These are phyloP conservation scores for Tineola bisselliella DNA, from an alignment of 2,888 invertebrate genomes.

Conservation along the genomic window DNA sequence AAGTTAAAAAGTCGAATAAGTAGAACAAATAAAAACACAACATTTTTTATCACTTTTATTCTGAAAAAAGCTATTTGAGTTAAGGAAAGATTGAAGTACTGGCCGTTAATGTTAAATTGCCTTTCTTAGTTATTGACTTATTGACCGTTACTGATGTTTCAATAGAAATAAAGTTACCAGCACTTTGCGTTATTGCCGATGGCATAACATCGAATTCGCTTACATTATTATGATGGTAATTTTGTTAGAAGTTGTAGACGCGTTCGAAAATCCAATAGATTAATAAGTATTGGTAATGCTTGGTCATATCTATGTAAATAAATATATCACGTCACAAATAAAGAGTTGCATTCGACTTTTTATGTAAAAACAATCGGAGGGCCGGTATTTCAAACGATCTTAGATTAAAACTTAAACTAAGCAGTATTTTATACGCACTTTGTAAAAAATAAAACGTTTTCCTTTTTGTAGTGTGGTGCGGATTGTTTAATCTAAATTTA, in stretches of 20 bases:
- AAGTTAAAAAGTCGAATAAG: too few species aligned
- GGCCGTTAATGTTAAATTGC: too few species aligned
- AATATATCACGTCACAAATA: neutral
- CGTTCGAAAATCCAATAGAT: neutral
- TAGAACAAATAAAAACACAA: too few species aligned
- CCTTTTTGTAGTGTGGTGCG: neutral
- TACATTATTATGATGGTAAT: too few species aligned
- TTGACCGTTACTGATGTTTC: neutral
- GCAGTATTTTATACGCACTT: neutral
- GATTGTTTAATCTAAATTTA: neutral
- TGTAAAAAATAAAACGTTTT: neutral
- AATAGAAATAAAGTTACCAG: too few species aligned
- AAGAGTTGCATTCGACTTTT: neutral
- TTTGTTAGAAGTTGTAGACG: neutral
- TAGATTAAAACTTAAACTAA: neutral
- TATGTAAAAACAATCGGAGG: neutral
- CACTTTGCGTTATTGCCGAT: too few species aligned
- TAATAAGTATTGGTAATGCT: neutral
- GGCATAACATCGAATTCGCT: too few species aligned
- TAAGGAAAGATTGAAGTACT: too few species aligned
- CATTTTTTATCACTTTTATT: too few species aligned
- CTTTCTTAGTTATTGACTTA: neutral
- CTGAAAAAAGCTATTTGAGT: too few species aligned
- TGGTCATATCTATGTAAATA: neutral
- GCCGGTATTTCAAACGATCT: neutral